A percentile compares a stretch with the other conserved stretches of the same genome.
Evolutionary conservation across 2,888 invertebrate species (phyloP).

Genomic region (Drosophila antonietae): DNA sequence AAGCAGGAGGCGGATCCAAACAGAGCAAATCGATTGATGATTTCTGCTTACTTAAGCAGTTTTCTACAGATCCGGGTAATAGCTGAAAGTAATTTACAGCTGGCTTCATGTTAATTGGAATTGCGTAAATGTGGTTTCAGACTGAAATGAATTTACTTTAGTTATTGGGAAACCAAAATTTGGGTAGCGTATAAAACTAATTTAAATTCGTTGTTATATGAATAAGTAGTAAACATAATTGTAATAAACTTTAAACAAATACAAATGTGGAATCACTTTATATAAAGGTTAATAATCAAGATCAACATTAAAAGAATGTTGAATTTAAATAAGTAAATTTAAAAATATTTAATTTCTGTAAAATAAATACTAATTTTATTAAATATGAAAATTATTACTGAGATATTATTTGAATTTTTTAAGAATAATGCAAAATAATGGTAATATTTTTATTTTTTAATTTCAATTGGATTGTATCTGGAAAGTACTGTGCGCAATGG

Average conservation of each 20-base stretch:
- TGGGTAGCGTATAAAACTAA: neutral
- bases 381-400: neutral
- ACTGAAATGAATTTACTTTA: constrained; percentile 26
- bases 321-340: too few relatives aligned
- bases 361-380: too few relatives aligned
- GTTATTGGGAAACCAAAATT: neutral
- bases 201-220: neutral
- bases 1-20: neutral
- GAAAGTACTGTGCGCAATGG: too few relatives aligned
- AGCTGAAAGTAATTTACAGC: constrained; percentile 67
- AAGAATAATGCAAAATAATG: too few relatives aligned
- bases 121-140: constrained; percentile 1
- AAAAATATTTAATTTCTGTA: neutral
- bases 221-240: too few relatives aligned
- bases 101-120: constrained; percentile 20
- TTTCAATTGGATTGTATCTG: too few relatives aligned
- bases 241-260: too few relatives aligned
- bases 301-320: neutral
- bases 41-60: constrained; percentile 74
- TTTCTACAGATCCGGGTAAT: constrained; percentile 45
- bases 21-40: constrained; percentile 72
- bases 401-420: too few relatives aligned
- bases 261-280: neutral
- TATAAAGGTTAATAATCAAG: neutral
- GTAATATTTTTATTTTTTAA: too few relatives aligned